phyloP scores from a whole-genome alignment of 2,797 vertebrate species.

The Pseudomugil gertrudae region DNA sequence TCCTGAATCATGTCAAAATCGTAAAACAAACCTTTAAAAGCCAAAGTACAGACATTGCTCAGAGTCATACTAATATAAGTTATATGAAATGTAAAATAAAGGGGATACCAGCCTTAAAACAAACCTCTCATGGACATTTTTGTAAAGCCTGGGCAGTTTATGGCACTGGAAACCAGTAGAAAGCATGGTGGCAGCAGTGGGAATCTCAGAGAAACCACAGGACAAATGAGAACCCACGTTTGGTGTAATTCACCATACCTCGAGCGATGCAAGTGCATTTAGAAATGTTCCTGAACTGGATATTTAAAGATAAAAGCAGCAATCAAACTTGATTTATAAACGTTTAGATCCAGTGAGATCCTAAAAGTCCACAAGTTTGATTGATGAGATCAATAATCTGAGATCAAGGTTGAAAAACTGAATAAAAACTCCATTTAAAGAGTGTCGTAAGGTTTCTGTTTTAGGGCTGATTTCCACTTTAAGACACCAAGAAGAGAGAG shows the following conservation, averaged over 20 bases:
- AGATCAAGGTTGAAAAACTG: not conserved
- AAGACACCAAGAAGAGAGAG: conserved; percentile 77
- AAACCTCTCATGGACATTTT: conserved; percentile 20
- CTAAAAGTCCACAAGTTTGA: not conserved
- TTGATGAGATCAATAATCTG: not conserved
- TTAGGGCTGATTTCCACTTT: conserved; percentile 57
- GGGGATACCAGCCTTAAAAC: conserved; percentile 41
- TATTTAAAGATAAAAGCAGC: not conserved
- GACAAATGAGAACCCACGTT: not conserved
- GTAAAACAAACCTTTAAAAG: not conserved
- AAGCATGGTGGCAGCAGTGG: not conserved
- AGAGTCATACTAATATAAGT: not conserved
- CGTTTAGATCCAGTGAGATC: not conserved
- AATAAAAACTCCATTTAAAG: not conserved
- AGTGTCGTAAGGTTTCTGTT: conserved; percentile 38
- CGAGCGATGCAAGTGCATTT: not conserved
- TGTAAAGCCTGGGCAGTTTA: conserved; percentile 4
- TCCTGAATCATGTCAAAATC: not conserved
- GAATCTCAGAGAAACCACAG: too few relatives aligned
- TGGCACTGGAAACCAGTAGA: not conserved
- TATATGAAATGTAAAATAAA: conserved; percentile 32
- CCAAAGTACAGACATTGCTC: not conserved
- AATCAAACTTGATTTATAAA: not conserved
- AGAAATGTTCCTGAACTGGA: not conserved
- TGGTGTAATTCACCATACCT: not conserved